Percentiles rank a stretch among this genome's conserved stretches.
Evolutionary conservation across 2,888 invertebrate species (phyloP).

Genomic region (Apoderus coryli): DNA sequence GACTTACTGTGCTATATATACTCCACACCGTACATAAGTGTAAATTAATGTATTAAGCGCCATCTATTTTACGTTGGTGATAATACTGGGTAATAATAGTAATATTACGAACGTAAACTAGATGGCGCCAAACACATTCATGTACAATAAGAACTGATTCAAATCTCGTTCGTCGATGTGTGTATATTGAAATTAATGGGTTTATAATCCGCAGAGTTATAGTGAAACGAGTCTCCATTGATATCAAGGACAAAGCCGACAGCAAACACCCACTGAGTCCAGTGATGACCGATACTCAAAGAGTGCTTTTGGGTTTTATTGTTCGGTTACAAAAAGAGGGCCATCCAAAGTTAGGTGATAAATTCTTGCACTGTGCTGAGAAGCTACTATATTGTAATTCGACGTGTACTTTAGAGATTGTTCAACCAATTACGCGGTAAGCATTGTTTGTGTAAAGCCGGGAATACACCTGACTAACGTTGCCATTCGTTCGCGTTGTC

Average conservation of each 20-base stretch:
- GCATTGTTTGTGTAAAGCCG: no score
- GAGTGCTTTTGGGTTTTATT: slow-evolving; percentile 31
- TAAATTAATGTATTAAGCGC: no score
- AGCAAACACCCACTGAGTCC: slow-evolving; percentile 33
- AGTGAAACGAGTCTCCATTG: slow-evolving; percentile 19
- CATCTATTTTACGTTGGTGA: no score
- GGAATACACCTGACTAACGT: no score
- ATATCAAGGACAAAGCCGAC: slow-evolving; percentile 25
- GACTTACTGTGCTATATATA: no score
- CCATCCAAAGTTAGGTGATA: slow-evolving; percentile 19
- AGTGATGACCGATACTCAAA: slow-evolving; percentile 31
- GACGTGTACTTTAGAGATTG: slow-evolving; percentile 10
- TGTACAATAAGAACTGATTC: no score
- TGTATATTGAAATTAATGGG: no score
- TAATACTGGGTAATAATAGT: no score
- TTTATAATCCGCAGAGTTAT: slow-evolving; percentile 21
- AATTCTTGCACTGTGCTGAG: slow-evolving; percentile 21
- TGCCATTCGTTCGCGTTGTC: no score
- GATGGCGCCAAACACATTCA: no score
- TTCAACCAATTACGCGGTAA: slow-evolving; percentile 12
- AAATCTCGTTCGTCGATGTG: not conserved
- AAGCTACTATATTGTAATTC: slow-evolving; percentile 13
- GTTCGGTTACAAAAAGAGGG: slow-evolving; percentile 24
- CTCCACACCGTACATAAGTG: no score
- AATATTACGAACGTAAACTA: no score